Percentiles rank a stretch among this genome's conserved stretches.
Conservation (phyloP, 2,888 invertebrate species). For the Alviniconcha strummeri region DNA sequence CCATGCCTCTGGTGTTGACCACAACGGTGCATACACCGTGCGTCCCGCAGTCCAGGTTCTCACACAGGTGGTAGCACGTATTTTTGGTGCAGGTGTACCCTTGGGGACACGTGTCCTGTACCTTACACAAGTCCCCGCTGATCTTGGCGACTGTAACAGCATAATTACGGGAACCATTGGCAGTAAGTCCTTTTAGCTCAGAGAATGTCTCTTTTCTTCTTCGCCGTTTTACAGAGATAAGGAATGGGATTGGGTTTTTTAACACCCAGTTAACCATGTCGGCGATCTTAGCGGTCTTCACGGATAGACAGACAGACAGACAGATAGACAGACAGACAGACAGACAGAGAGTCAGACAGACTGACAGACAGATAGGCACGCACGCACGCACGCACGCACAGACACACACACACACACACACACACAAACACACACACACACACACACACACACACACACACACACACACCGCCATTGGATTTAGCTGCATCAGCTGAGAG, state of each 20-base stretch:
- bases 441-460: background rate
- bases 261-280: too few relatives aligned
- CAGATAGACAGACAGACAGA: slow-evolving; percentile 4
- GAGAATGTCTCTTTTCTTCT: background rate
- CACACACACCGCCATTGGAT: too few relatives aligned
- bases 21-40: slow-evolving; percentile 14
- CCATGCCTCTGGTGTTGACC: slow-evolving; percentile 5
- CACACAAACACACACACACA: slow-evolving; percentile 19
- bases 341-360: background rate
- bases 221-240: background rate
- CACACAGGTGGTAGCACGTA: slow-evolving; percentile 20
- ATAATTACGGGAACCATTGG: too few relatives aligned
- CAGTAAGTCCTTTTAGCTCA: too few relatives aligned
- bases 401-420: slow-evolving; percentile 2
- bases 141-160: background rate
- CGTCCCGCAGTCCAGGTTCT: background rate
- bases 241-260: too few relatives aligned
- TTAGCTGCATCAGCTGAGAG: too few relatives aligned
- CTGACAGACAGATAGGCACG: background rate
- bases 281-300: background rate
- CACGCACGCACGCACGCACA: background rate
- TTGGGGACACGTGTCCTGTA: background rate
- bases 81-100: slow-evolving; percentile 9
- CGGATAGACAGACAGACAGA: slow-evolving; percentile 4
- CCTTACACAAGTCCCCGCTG: background rate